Conservation (phyloP, 2,888 invertebrate genomes). For the Clanis bilineata region DNA sequence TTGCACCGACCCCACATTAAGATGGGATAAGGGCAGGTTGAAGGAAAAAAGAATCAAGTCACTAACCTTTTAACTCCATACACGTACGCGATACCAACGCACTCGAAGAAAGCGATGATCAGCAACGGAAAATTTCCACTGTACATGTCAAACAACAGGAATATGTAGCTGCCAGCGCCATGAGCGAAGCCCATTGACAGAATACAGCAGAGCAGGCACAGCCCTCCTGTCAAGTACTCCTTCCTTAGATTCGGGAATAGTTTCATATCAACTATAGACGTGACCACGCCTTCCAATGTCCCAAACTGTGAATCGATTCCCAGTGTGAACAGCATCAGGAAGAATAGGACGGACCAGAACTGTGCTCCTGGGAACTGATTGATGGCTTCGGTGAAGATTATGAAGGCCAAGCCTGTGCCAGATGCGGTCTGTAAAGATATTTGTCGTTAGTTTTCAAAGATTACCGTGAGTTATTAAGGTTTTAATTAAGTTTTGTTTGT, state of each 20-base stretch:
- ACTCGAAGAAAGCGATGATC: constrained; percentile 96
- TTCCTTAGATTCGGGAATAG: constrained; percentile 95
- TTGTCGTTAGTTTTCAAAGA: background rate
- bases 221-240: constrained; percentile 89
- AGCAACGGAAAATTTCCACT: constrained; percentile 96
- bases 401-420: constrained; percentile 97
- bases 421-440: constrained; percentile 90
- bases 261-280: constrained; percentile 97
- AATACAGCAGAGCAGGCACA: constrained; percentile 91
- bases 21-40: no score
- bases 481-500: no score
- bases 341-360: constrained; percentile 97
- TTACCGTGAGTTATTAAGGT: background rate
- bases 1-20: no score
- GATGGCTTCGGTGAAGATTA: constrained; percentile 98
- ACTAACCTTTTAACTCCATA: constrained; percentile 93
- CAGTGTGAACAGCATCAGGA: constrained; percentile 97
- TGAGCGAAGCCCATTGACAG: constrained; percentile 96
- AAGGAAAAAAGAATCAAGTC: no score
- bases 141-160: constrained; percentile 96
- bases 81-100: constrained; percentile 95
- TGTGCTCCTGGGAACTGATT: constrained; percentile 98
- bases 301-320: constrained; percentile 99
- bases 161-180: constrained; percentile 96
- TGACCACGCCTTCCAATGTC: constrained; percentile 96